Base-by-base conservation (phyloP, 2,797 vertebrate genomes). In the Psittacula derbiana region DNA sequence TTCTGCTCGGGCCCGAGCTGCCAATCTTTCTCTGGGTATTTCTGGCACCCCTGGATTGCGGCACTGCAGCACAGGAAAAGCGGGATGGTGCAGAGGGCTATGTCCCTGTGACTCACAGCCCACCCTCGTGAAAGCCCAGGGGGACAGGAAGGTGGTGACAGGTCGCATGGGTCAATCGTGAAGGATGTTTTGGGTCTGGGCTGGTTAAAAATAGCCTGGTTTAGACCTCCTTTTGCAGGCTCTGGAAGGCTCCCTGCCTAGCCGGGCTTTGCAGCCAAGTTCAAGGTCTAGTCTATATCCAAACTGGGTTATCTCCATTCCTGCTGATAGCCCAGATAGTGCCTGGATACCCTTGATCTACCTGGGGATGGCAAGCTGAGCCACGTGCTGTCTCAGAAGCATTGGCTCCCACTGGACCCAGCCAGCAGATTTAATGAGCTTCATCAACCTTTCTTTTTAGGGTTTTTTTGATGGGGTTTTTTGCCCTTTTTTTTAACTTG, bases 251-350 rank as follows among this genome's bases (percentile, higher is more conserved):
- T 95, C 40, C 80, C 92, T 85, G 66, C 66, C 76, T 93, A 82
- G 90, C 74, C 25, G 2, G 58, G 44, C 74, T 93, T 86, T 89
- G 83, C 93, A 93, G 92, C 79, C 94, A 90, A 94, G 86, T 90
- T 97, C 94, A 95, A 95, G 90, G 80, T 95, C 88, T 95, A 93
- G 90, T 60, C 67, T 94, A 16, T 84, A 95, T 91, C 91, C 3
- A 3, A 92, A 93, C 80, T 94, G 78, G 94, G 92, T 95, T 96
- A 92, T 94, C 83, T 93, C 33, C n/a, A 10, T 84, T 83, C 92
- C 91, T 90, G 89, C 89, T 92, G 89, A 90, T 90, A 96, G 95
- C 87, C 93, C 85, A 96, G 84, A 95, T 92, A 96, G 90, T 18
- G 61, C 46, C 71, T 93, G 82, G 80, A 81, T 90, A 86, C 67